Conservation (phyloP, 1,140 invertebrate species). For the Thalassaphorura encarpata region DNA sequence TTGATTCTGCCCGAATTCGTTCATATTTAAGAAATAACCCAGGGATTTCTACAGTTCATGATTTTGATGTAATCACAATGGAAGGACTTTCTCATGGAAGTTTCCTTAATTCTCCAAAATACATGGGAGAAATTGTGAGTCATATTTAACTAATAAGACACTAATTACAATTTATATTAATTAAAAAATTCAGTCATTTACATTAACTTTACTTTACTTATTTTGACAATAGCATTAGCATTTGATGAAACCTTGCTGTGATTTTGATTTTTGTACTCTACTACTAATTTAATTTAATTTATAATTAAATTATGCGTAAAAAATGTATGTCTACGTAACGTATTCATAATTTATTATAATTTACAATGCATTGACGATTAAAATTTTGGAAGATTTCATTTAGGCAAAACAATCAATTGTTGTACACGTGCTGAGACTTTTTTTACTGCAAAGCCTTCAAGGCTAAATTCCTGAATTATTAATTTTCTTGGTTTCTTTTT, state of each 20-base stretch:
- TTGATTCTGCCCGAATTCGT: conserved; percentile 5
- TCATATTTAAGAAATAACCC: background rate
- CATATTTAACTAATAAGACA: background rate
- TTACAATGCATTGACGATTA: too few species aligned
- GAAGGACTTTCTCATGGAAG: conserved; percentile 7
- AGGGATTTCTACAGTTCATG: background rate
- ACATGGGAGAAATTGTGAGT: conserved; percentile 2
- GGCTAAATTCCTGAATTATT: too few species aligned
- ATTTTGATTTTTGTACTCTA: background rate
- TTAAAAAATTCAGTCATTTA: background rate
- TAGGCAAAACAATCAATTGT: too few species aligned
- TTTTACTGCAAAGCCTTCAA: too few species aligned
- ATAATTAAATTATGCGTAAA: background rate
- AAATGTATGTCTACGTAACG: background rate
- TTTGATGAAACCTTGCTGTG: too few species aligned
- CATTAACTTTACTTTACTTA: background rate
- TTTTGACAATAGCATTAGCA: too few species aligned
- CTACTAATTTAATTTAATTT: background rate
- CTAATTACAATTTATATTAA: background rate
- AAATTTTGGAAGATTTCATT: too few species aligned
- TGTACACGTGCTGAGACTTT: too few species aligned
- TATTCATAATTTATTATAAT: too few species aligned
- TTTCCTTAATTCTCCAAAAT: background rate
- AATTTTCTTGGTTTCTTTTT: too few species aligned
- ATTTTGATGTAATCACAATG: background rate